Evolutionary conservation across 1,140 invertebrate genomes (phyloP), one percentile per base, ranked within the genome.

Genomic region (Sminthurides bifidus): DNA sequence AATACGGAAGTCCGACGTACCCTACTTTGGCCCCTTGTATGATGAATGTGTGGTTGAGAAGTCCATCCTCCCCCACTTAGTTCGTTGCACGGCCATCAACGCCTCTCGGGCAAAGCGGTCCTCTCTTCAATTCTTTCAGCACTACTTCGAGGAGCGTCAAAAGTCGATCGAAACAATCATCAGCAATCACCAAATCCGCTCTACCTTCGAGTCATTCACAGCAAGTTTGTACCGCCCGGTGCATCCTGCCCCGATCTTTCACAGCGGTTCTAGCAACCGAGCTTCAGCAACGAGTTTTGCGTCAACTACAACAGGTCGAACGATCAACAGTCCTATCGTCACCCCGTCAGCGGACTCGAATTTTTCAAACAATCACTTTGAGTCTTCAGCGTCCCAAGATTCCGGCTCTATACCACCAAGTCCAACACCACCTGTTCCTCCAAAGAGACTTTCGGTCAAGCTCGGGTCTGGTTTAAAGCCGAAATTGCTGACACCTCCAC

Each of bases 1-100:
- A 81, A 82, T 58, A 79, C n/a, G 83, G 64, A 92, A 92, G 72
- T 78, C 82, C 37, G 87, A 91, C 68, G 87, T 92, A 59, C 87
- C 90, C 3, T 90, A 85, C 71, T 98, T 98, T 75, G 95, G 95
- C 4, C 92, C 95, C 6, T 73, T 98, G 37, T 96, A 92, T 71
- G 87, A 97, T 72, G 94, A 95, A 71, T 84, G 86, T 58, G 83
- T 98, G 40, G 82, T 97, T 31, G 82, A 87, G 63, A 82, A 84
- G 64, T 77, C 80, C 60, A 79, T 87, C 64, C 69, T 96, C 48
- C 85, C 94, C 5, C 87, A 83, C 23, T 74, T 98, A 27, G 87
- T 98, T 24, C 77, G 94, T 56, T 84, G 86, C 14, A 92, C 92
- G 15, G 92, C 92, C 14, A 79, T 95, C 33, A 89, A 87, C 69